Evolutionary conservation across 2,888 invertebrate species (phyloP).

Genomic region (Notodonta dromedarius): DNA sequence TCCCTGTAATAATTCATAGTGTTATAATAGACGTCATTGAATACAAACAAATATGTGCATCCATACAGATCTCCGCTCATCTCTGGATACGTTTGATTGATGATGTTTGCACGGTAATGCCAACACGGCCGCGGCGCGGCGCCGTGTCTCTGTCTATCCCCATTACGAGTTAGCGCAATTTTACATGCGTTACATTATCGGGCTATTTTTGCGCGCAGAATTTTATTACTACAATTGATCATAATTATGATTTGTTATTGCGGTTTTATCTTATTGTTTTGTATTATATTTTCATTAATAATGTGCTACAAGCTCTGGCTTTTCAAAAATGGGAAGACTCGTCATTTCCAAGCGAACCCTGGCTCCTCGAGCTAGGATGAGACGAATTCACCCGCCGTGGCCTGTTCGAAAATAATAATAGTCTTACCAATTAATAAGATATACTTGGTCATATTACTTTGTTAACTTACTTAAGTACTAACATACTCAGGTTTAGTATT

Average conservation of each 20-base stretch:
- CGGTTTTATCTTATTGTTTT: background rate
- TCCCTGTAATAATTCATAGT: too few species aligned
- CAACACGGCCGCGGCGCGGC: background rate
- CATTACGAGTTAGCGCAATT: background rate
- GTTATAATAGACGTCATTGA: background rate
- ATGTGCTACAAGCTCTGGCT: too few species aligned
- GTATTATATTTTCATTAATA: too few species aligned
- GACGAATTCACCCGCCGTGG: too few species aligned
- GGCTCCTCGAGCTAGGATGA: too few species aligned
- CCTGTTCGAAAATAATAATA: too few species aligned
- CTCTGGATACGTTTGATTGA: constrained; percentile 28
- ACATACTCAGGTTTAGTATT: too few species aligned
- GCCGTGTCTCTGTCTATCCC: background rate
- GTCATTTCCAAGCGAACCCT: too few species aligned
- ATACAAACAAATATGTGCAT: background rate
- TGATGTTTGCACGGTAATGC: constrained; percentile 21
- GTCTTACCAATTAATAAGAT: too few species aligned
- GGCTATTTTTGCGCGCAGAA: background rate
- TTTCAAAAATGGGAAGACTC: too few species aligned
- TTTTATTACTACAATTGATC: background rate
- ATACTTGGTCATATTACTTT: too few species aligned
- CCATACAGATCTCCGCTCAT: background rate
- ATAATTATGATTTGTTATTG: background rate
- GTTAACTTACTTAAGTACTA: too few species aligned
- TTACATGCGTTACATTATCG: background rate